These are phyloP conservation scores for Leptinotarsa juncta DNA, from an alignment of 2,888 invertebrate species.

Conservation along the genomic window DNA sequence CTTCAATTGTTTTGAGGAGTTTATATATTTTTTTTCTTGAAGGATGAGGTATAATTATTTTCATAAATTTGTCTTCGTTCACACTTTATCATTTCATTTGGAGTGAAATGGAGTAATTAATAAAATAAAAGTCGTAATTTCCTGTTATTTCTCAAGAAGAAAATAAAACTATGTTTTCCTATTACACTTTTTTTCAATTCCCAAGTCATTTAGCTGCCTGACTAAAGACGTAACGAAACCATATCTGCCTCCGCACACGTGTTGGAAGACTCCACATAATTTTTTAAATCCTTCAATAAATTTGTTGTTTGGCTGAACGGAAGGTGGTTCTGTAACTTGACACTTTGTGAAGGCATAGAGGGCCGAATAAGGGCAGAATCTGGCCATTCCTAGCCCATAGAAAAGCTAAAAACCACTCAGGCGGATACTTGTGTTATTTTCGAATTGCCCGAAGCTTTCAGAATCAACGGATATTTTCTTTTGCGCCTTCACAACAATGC, in stretches of 20 bases:
- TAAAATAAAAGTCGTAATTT: too few species aligned
- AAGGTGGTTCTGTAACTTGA: slow-evolving; percentile 51
- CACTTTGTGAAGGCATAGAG: slow-evolving; percentile 50
- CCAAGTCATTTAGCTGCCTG: background rate
- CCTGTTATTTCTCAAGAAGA: too few species aligned
- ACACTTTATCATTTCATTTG: too few species aligned
- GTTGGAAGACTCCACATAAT: slow-evolving; percentile 34
- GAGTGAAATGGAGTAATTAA: too few species aligned
- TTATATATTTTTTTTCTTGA: too few species aligned
- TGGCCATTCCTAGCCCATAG: slow-evolving; percentile 52
- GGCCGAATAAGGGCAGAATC: slow-evolving; percentile 43
- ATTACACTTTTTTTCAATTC: background rate
- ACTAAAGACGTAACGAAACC: background rate
- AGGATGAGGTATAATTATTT: too few species aligned
- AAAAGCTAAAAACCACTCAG: slow-evolving; percentile 53
- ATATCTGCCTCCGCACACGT: slow-evolving; percentile 39
- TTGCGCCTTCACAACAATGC: slow-evolving; percentile 36
- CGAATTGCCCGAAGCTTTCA: slow-evolving; percentile 43
- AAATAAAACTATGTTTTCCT: background rate
- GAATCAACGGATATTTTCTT: slow-evolving; percentile 35
- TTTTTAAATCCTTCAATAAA: slow-evolving; percentile 44
- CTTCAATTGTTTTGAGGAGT: too few species aligned
- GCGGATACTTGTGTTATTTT: slow-evolving; percentile 49
- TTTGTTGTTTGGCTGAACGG: slow-evolving; percentile 42
- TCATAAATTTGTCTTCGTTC: too few species aligned